Evolutionary conservation across 1,140 invertebrate species (phyloP).

Genomic region (Brachystomella parvula): DNA sequence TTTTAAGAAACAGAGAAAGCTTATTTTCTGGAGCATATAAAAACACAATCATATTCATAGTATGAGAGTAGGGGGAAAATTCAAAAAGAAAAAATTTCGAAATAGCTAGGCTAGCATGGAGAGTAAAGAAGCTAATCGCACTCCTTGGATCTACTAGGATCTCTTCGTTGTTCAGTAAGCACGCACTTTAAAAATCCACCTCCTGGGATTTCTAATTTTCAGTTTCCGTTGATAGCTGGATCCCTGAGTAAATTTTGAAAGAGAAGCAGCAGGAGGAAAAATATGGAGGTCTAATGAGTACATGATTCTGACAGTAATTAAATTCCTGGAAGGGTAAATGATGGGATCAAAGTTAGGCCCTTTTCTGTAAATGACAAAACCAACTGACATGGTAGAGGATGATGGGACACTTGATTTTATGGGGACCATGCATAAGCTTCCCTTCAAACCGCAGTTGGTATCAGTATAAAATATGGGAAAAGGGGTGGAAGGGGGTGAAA

Average conservation of each 20-base stretch:
- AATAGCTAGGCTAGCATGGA: too few species aligned
- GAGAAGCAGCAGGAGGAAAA: background rate
- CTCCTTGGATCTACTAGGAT: too few species aligned
- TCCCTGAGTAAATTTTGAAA: background rate
- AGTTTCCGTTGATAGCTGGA: background rate
- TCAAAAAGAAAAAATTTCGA: too few species aligned
- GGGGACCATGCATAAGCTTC: background rate
- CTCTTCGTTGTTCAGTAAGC: too few species aligned
- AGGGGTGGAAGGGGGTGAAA: background rate
- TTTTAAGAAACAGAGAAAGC: background rate
- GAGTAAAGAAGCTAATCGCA: too few species aligned
- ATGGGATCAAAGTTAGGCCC: background rate
- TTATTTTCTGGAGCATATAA: too few species aligned
- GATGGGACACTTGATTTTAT: conserved; percentile 6
- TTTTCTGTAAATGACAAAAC: conserved; percentile 6
- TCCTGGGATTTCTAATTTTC: background rate
- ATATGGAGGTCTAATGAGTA: conserved; percentile 28
- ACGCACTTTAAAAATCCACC: background rate
- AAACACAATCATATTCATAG: too few species aligned
- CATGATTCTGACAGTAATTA: conserved; percentile 38
- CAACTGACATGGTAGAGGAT: background rate
- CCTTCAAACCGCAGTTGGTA: too few species aligned
- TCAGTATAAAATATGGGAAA: background rate
- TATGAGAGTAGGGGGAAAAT: too few species aligned
- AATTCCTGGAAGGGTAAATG: conserved; percentile 18